phyloP scores from a whole-genome alignment of 2,888 invertebrate species.

The Nephrocerus scutellatus region DNA sequence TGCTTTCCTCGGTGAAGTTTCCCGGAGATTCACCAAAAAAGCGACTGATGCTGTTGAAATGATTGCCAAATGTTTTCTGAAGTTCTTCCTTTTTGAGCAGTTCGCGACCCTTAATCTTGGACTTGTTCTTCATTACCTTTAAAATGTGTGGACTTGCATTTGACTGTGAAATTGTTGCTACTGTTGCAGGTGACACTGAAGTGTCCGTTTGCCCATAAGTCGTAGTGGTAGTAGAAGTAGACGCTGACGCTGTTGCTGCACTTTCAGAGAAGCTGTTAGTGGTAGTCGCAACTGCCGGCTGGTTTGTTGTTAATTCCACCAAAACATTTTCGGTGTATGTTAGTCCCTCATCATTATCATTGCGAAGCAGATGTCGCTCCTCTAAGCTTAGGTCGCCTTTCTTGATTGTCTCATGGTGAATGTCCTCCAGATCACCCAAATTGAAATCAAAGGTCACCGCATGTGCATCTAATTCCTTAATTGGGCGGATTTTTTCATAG shows the following conservation, averaged over 20 bases:
- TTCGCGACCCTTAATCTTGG: slow-evolving; percentile 35
- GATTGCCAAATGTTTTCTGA: slow-evolving; percentile 33
- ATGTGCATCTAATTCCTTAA: slow-evolving; percentile 40
- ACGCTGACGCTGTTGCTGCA: slow-evolving; percentile 16
- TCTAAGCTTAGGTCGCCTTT: slow-evolving; percentile 40
- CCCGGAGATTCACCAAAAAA: slow-evolving; percentile 28
- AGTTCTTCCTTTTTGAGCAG: slow-evolving; percentile 35
- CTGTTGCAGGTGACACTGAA: slow-evolving; percentile 11
- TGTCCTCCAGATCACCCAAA: slow-evolving; percentile 43
- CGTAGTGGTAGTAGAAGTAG: slow-evolving; percentile 15
- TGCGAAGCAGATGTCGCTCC: slow-evolving; percentile 35
- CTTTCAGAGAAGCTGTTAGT: not conserved
- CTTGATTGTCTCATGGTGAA: slow-evolving; percentile 38
- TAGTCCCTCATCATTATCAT: slow-evolving; percentile 25
- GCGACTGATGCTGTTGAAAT: slow-evolving; percentile 41
- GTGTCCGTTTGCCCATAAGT: slow-evolving; percentile 3
- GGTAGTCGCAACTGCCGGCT: too few relatives aligned
- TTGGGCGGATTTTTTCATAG: slow-evolving; percentile 33
- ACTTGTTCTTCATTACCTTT: slow-evolving; percentile 38
- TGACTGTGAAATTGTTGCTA: slow-evolving; percentile 16
- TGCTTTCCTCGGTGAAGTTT: slow-evolving; percentile 16
- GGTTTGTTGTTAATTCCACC: too few relatives aligned
- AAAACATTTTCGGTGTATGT: slow-evolving; percentile 28
- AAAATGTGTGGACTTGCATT: slow-evolving; percentile 35
- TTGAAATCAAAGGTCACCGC: slow-evolving; percentile 45